phyloP scores from a whole-genome alignment of 2,888 invertebrate species.

The Terebella lapidaria region DNA sequence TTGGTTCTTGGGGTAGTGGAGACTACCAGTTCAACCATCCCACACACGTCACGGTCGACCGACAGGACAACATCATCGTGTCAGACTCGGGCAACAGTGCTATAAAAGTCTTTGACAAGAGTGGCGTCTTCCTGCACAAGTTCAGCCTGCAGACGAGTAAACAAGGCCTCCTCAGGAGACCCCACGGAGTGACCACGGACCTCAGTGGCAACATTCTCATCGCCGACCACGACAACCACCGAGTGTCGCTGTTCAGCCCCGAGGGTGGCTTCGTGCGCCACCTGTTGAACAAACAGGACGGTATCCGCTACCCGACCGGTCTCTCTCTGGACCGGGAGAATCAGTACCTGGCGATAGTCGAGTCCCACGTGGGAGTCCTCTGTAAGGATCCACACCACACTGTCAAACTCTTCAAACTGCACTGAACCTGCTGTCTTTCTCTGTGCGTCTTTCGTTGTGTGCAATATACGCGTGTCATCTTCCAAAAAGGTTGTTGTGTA shows the following conservation, averaged over 20 bases:
- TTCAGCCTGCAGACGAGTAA: slow-evolving; percentile 11
- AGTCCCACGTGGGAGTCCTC: slow-evolving; percentile 21
- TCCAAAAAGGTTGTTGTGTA: too few relatives aligned
- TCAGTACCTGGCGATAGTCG: slow-evolving; percentile 18
- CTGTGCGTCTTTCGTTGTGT: too few relatives aligned
- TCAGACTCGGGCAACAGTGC: slow-evolving; percentile 20
- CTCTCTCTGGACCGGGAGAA: slow-evolving; percentile 2
- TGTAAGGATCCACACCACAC: slow-evolving; percentile 24
- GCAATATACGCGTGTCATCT: too few relatives aligned
- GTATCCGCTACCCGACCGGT: slow-evolving; percentile 20
- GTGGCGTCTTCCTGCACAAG: slow-evolving; percentile 13
- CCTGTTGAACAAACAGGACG: slow-evolving; percentile 17
- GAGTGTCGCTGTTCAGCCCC: slow-evolving; percentile 18
- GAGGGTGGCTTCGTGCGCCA: slow-evolving; percentile 20
- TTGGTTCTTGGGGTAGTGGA: slow-evolving; percentile 19
- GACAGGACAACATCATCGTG: slow-evolving; percentile 20
- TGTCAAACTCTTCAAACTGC: slow-evolving; percentile 18
- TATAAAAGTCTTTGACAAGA: slow-evolving; percentile 21
- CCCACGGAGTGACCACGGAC: slow-evolving; percentile 21
- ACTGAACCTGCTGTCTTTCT: too few relatives aligned
- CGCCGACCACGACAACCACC: slow-evolving; percentile 24
- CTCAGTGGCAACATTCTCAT: slow-evolving; percentile 19
- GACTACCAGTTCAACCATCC: slow-evolving; percentile 24
- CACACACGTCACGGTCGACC: slow-evolving; percentile 20
- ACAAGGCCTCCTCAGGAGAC: slow-evolving; percentile 12